These are phyloP conservation scores for Dolomedes plantarius DNA, from an alignment of 2,888 invertebrate species.

Conservation along the genomic window DNA sequence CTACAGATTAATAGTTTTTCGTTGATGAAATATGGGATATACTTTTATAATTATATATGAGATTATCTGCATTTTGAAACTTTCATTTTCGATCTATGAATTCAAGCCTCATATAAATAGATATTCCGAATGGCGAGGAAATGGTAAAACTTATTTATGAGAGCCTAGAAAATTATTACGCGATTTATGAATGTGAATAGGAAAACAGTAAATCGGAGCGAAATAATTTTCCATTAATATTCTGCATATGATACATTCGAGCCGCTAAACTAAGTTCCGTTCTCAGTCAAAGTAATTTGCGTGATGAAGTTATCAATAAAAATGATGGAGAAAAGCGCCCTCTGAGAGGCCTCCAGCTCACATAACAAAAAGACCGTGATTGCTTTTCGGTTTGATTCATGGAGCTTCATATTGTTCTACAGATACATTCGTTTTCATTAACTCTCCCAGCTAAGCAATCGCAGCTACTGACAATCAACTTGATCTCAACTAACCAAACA, in stretches of 20 bases:
- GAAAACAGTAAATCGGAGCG: too few species aligned
- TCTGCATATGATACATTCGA: not conserved
- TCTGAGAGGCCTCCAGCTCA: not conserved
- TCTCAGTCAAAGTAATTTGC: not conserved
- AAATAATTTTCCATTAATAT: conserved; percentile 5
- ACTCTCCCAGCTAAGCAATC: not conserved
- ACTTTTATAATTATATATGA: too few species aligned
- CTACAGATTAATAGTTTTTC: too few species aligned
- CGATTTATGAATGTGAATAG: too few species aligned
- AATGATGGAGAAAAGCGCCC: not conserved
- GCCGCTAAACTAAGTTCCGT: not conserved
- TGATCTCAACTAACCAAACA: not conserved
- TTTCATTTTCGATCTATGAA: too few species aligned
- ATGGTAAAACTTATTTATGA: too few species aligned
- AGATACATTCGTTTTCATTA: conserved; percentile 1
- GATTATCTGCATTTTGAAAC: too few species aligned
- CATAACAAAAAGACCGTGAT: not conserved
- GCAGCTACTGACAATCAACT: not conserved
- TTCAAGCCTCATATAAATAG: too few species aligned
- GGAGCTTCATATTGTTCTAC: not conserved
- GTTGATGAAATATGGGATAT: too few species aligned
- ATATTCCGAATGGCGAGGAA: too few species aligned
- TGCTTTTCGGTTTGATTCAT: not conserved
- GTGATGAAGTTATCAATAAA: not conserved
- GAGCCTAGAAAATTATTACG: too few species aligned